A percentile compares a stretch with the other conserved stretches of the same genome.
These are phyloP conservation scores for Rhabdomys dilectus DNA, from an alignment of 2,113 vertebrate species.

Conservation along the genomic window DNA sequence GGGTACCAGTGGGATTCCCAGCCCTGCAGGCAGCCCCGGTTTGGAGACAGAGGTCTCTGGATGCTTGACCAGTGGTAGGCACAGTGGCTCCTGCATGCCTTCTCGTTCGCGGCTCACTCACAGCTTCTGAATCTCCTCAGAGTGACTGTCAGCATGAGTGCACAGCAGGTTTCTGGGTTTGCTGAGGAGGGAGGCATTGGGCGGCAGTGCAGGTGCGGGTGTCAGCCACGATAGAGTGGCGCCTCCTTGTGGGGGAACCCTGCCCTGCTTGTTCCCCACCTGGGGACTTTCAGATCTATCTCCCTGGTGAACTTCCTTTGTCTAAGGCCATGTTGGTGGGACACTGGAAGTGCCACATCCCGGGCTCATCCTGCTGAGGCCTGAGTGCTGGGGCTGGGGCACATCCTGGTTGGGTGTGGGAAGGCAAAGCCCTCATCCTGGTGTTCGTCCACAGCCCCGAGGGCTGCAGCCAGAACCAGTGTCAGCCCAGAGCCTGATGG, in stretches of 20 bases:
- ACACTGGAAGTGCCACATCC: rapidly evolving
- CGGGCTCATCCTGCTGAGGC: rapidly evolving
- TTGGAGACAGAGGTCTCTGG: neutral
- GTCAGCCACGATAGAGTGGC: too few species aligned
- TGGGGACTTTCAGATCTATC: neutral
- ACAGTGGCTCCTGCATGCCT: neutral
- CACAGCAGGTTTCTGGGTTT: neutral
- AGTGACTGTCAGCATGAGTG: neutral
- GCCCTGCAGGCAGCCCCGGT: neutral
- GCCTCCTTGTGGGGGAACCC: neutral
- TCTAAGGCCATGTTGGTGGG: neutral
- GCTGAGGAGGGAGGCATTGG: neutral
- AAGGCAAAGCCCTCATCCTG: neutral
- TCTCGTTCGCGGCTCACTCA: too few species aligned
- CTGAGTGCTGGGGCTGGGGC: neutral
- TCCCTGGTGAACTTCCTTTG: neutral
- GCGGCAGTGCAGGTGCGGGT: neutral
- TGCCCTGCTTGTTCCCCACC: neutral
- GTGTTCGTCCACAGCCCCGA: conserved; percentile 82
- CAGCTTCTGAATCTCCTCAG: neutral
- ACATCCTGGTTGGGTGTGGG: neutral
- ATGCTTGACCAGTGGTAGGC: neutral
- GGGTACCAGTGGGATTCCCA: too few species aligned
- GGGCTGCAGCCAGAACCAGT: conserved; percentile 80
- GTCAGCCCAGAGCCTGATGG: conserved; percentile 93